Evolutionary conservation across 2,888 invertebrate genomes (phyloP).

Genomic region (Toxonevra muliebris): DNA sequence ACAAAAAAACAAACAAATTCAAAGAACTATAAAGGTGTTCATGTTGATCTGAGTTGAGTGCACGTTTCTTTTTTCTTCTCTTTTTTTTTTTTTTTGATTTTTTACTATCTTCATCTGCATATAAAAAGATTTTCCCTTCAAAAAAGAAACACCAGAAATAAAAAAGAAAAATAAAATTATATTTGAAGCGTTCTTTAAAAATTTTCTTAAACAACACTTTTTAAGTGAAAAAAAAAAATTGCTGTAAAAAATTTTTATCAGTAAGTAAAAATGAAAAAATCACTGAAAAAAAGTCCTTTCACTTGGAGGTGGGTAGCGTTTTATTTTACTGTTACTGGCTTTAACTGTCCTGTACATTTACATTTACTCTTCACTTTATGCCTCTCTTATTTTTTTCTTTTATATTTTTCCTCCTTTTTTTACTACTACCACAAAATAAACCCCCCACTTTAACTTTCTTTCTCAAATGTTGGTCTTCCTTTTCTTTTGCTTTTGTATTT

Average conservation of each 20-base stretch:
- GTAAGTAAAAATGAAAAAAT: no score
- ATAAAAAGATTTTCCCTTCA: neutral
- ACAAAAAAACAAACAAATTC: no score
- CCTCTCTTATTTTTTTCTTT: neutral
- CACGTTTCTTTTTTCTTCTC: neutral
- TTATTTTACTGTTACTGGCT: no score
- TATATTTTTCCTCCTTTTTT: neutral
- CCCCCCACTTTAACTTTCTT: constrained; percentile 14
- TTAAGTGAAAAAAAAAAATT: neutral
- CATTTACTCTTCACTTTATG: neutral
- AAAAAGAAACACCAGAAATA: constrained; percentile 10
- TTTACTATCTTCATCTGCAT: neutral
- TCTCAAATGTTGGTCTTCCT: neutral
- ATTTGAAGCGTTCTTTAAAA: constrained; percentile 27
- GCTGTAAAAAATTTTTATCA: neutral
- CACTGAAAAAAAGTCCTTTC: no score
- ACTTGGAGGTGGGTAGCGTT: no score
- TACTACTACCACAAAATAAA: constrained; percentile 11
- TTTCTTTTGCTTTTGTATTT: neutral
- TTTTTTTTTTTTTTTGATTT: neutral
- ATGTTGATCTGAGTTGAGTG: constrained; percentile 30
- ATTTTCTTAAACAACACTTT: constrained; percentile 26
- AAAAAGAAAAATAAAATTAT: neutral
- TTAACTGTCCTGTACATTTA: neutral
- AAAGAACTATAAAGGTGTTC: constrained; percentile 30